Evolutionary conservation across 2,797 vertebrate species (phyloP).

Genomic region (Champsocephalus esox): DNA sequence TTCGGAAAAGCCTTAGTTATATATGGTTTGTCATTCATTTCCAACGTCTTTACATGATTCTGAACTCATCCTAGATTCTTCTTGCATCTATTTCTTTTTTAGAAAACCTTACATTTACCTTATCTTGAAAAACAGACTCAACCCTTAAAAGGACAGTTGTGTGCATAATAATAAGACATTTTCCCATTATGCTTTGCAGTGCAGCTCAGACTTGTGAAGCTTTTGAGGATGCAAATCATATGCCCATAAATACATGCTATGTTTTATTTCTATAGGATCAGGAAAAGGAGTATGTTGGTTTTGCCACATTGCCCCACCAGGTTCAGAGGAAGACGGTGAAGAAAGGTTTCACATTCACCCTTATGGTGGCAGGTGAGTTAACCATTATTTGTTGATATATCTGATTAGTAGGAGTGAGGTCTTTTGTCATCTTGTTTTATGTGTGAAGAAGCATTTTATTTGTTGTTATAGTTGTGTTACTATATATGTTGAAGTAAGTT

Average conservation of each 20-base stretch:
- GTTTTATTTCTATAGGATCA: conserved; percentile 76
- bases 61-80: not conserved
- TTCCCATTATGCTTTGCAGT: not conserved
- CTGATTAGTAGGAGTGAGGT: not conserved
- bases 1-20: not conserved
- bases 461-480: not conserved
- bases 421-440: conserved; percentile 7
- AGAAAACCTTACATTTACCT: not conserved
- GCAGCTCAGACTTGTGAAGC: not conserved
- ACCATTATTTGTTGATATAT: too few relatives aligned
- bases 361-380: conserved; percentile 88
- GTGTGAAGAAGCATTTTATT: not conserved
- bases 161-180: too few relatives aligned
- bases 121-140: too few relatives aligned
- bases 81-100: not conserved
- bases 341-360: conserved; percentile 91
- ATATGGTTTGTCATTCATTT: not conserved
- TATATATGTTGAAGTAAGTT: not conserved
- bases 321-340: conserved; percentile 91
- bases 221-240: not conserved
- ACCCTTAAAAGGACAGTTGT: too few relatives aligned
- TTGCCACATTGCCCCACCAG: conserved; percentile 89
- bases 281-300: conserved; percentile 91
- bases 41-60: not conserved
- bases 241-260: not conserved